Evolutionary conservation across 2,797 vertebrate genomes (phyloP), one percentile per base, ranked within the genome.

Genomic region (Chromis chromis): DNA sequence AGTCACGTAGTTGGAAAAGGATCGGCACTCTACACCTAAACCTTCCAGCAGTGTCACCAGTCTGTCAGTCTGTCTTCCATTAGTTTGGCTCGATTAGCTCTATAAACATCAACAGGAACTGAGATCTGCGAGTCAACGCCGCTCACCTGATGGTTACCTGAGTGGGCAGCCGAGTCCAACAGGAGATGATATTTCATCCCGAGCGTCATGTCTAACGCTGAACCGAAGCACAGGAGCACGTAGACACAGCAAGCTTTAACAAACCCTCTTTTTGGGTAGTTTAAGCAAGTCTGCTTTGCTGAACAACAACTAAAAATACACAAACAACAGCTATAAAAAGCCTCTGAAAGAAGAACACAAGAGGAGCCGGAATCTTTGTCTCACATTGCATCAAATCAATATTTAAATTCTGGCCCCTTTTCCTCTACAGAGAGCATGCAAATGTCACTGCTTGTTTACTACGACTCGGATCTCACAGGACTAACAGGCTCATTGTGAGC

Each of bases 141-240:
- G 72, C 27, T 79, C 73, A 79, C 79, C 83, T 79, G 86, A 76
- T 25, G 67, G 88, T 76, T 81, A 91, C 86, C 82, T 64, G 86
- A 88, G 89, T 71, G 76, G 81, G 63, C 71, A 79, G 68, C 58
- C 0, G 60, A 82, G 72, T 82, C 83, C 54, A 83, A 53, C 49
- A 59, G 80, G 74, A 85, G 87, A 82, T 90, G 83, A 89, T 89
- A 89, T 89, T 91, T 85, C 86, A 91, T 88, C 89, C 81, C 36
- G 65, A 53, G 79, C 74, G 67, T 83, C 73, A n/a, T 42, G 54
- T 79, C 81, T 57, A 74, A 76, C 19, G 56, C 64, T 58, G 36
- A 69, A 22, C 64, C 24, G 36, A 84, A 54, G 76, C 59, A 50
- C 56, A 8, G 52, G 31, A 66, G 62, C 24, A 56, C 25, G 9